Evolutionary conservation across 2,888 invertebrate species (phyloP), one percentile per base, ranked within the genome.

Genomic region (Carterocephalus palaemon): DNA sequence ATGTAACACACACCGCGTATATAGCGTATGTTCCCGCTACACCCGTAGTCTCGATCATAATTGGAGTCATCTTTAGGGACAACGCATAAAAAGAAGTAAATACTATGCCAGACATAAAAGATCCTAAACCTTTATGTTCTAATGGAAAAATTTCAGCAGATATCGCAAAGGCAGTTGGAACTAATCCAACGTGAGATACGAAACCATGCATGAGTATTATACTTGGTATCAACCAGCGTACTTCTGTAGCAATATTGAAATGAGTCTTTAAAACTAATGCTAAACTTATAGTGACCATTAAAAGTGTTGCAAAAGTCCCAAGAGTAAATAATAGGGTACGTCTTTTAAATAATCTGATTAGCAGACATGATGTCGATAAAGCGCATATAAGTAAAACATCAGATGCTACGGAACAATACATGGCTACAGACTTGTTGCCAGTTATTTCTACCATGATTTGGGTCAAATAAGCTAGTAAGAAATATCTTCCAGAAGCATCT

Each of bases 141-240:
- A 75, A 51, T 6, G 74, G 71, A 48, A 70, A 65, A 26, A 72
- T 52, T 58, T 75, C 75, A 0, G 64, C 58, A 2, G 59, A 43
- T 13, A 71, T 29, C 1, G 58, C 47, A 57, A 60, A 70, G 2
- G 54, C 41, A 2, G 63, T 46, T 2, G 72, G 68, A n/a, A 62
- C 49, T 1, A 72, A 12, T 9, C 70, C 59, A 2, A 65, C 16
- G 42, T 63, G 59, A 0, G 59, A 52, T 0, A 67, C 20, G 26
- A 69, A 60, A 38, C 47, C 56, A 17, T 64, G 60, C 2, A 66
- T 39, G 4, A 72, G 41, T 22, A 72, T 51, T 4, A 68, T 8
- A 5, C 49, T 36, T 2, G 70, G 62, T 6, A 56, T 57, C 2
- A 65, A 16, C 69, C 67, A 70, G 0, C 50, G 22, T 2, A 51